Evolutionary conservation across 2,888 invertebrate species (phyloP).

Genomic region (Macropis europaea): DNA sequence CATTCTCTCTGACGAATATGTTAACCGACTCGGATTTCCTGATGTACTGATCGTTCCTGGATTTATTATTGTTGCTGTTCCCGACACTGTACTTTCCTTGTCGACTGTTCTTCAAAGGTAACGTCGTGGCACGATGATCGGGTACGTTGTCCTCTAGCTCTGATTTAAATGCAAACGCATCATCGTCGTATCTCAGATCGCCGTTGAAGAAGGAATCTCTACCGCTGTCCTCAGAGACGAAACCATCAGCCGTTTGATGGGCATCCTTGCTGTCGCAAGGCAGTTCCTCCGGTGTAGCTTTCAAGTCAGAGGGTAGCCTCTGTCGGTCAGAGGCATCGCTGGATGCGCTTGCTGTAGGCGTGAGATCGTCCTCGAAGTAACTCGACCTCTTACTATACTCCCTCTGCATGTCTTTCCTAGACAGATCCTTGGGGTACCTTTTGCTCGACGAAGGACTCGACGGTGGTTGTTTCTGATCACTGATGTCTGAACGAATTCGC

Average conservation of each 20-base stretch:
- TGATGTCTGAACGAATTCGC: constrained; percentile 65
- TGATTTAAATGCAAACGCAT: constrained; percentile 75
- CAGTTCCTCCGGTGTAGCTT: constrained; percentile 74
- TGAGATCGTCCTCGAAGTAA: constrained; percentile 83
- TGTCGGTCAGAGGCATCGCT: constrained; percentile 73
- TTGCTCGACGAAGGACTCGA: constrained; percentile 37
- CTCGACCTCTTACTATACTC: constrained; percentile 71
- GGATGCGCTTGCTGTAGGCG: constrained; percentile 78
- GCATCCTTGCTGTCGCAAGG: constrained; percentile 63
- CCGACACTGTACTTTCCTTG: constrained; percentile 66
- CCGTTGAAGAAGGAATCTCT: constrained; percentile 75
- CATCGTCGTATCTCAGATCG: constrained; percentile 72
- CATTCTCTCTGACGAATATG: constrained; percentile 91
- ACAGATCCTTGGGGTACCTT: constrained; percentile 37
- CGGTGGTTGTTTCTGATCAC: constrained; percentile 47
- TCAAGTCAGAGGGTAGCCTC: constrained; percentile 67
- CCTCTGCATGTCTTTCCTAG: constrained; percentile 65
- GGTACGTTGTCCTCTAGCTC: constrained; percentile 75
- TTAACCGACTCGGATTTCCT: constrained; percentile 95
- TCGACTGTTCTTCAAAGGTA: constrained; percentile 65
- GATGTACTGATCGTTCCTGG: constrained; percentile 84
- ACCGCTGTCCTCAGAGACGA: constrained; percentile 66
- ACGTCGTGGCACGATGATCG: constrained; percentile 66
- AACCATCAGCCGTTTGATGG: constrained; percentile 62
- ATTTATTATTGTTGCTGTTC: constrained; percentile 78